phyloP scores from a whole-genome alignment of 1,140 invertebrate species.

The Oreohelix idahoensis region DNA sequence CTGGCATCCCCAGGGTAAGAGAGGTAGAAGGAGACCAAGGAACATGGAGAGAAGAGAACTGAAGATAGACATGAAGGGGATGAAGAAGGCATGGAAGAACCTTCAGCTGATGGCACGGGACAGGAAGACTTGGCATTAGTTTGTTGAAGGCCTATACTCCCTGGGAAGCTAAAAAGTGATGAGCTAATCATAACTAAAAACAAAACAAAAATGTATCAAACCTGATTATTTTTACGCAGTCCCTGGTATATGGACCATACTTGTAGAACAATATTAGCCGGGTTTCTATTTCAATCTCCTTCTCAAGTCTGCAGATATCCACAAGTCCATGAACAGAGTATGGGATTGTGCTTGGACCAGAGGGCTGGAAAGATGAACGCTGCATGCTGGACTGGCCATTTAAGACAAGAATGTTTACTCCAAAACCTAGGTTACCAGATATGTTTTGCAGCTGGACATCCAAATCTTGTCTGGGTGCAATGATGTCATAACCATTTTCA shows the following conservation, averaged over 20 bases:
- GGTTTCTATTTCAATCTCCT: constrained; percentile 91
- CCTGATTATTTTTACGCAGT: constrained; percentile 96
- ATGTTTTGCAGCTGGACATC: constrained; percentile 77
- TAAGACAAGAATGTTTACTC: constrained; percentile 89
- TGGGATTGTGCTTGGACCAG: constrained; percentile 82
- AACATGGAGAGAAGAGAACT: too few relatives aligned
- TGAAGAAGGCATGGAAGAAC: too few relatives aligned
- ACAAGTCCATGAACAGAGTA: constrained; percentile 96
- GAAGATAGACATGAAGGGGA: too few relatives aligned
- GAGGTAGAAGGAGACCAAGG: too few relatives aligned
- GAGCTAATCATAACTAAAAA: too few relatives aligned
- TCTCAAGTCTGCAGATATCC: constrained; percentile 95
- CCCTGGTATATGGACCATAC: constrained; percentile 95
- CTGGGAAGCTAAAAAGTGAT: too few relatives aligned
- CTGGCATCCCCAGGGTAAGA: too few relatives aligned
- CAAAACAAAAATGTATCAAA: background rate
- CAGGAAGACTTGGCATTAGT: too few relatives aligned
- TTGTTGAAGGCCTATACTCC: too few relatives aligned
- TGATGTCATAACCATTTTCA: constrained; percentile 91
- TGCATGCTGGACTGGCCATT: constrained; percentile 93
- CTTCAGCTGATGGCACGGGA: too few relatives aligned
- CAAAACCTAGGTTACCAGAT: constrained; percentile 88
- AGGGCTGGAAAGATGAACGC: constrained; percentile 80
- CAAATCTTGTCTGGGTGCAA: constrained; percentile 83
- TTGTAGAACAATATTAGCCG: constrained; percentile 95